A percentile compares a stretch with the other conserved stretches of the same genome.
Evolutionary conservation across 2,888 invertebrate species (phyloP).

Genomic region (Orthosia cruda): DNA sequence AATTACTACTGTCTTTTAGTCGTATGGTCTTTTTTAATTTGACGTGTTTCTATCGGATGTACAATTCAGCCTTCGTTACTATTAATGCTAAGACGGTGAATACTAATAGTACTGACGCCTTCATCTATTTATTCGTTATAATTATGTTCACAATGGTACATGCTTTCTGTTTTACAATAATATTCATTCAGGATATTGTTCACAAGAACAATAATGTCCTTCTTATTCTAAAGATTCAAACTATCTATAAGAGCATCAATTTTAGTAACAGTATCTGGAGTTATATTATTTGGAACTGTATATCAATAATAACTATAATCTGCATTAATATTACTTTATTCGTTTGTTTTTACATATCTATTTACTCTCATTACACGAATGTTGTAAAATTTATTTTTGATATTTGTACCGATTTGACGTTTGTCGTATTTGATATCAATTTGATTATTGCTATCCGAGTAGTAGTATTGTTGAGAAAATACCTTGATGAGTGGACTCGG

Average conservation of each 20-base stretch:
- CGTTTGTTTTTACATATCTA: neutral
- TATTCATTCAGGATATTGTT: conserved; percentile 25
- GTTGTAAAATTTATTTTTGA: neutral
- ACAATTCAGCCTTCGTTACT: accelerated
- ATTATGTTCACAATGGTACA: neutral
- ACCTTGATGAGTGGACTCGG: conserved; percentile 28
- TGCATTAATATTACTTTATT: neutral
- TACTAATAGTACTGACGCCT: neutral
- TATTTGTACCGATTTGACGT: neutral
- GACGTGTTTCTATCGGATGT: neutral
- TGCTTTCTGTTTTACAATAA: neutral
- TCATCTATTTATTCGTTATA: neutral
- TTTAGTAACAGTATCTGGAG: conserved; percentile 9
- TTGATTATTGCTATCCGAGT: conserved; percentile 11
- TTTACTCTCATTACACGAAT: neutral
- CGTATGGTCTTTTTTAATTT: neutral
- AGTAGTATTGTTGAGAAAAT: conserved; percentile 11
- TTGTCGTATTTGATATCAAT: conserved; percentile 17
- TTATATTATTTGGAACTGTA: conserved; percentile 52
- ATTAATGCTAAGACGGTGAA: neutral
- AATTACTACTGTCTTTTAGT: conserved; percentile 20
- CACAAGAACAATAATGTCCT: conserved; percentile 22
- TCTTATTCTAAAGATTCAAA: conserved; percentile 50
- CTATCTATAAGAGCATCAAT: conserved; percentile 32
- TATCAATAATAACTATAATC: conserved; percentile 9